phyloP scores from a whole-genome alignment of 2,113 vertebrate species.

The Panurus biarmicus region DNA sequence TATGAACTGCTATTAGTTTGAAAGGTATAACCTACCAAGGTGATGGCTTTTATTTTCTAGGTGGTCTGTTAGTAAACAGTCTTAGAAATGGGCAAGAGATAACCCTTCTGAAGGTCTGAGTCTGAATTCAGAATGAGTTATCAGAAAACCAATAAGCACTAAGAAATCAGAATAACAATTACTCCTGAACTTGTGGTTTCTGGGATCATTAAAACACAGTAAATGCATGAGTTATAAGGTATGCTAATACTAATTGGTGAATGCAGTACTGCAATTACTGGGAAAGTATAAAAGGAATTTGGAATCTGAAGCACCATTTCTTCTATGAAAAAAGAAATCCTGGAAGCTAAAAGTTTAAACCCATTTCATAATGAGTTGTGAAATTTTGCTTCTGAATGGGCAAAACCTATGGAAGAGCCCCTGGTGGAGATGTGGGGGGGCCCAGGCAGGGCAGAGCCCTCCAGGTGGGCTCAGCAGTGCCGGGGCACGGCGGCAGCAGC shows the following conservation, averaged over 20 bases:
- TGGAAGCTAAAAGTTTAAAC: too few species aligned
- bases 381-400: neutral
- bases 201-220: neutral
- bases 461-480: neutral
- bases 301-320: neutral
- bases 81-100: neutral
- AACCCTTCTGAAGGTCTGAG: neutral
- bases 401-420: neutral
- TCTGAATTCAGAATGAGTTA: neutral
- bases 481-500: rapidly evolving
- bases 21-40: neutral
- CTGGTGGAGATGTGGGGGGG: neutral
- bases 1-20: neutral
- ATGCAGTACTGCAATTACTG: neutral
- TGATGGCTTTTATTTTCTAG: neutral
- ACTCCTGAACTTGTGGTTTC: neutral
- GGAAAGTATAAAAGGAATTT: neutral
- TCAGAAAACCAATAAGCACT: neutral
- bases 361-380: neutral
- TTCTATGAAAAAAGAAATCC: neutral
- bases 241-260: neutral
- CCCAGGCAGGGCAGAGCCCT: neutral
- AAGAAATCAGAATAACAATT: neutral
- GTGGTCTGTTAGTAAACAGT: neutral
- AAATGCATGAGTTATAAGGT: neutral